phyloP scores from a whole-genome alignment of 2,113 vertebrate genomes.

The Amphilophus citrinellus region DNA sequence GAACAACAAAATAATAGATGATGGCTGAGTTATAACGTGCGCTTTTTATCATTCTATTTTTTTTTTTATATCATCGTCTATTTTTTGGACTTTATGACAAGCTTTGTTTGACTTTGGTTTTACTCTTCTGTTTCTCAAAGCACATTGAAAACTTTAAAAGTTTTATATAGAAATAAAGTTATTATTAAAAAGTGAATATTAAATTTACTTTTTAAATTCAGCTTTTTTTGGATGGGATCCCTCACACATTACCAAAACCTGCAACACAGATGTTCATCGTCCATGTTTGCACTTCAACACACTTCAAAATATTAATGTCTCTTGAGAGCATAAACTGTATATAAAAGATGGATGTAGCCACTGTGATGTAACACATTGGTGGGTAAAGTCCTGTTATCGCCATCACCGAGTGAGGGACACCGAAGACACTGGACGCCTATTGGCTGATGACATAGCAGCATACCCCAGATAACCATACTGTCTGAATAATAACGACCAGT shows the following conservation, averaged over 20 bases:
- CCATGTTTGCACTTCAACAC: neutral
- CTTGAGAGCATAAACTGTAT: neutral
- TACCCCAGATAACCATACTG: neutral
- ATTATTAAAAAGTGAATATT: neutral
- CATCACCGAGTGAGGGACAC: neutral
- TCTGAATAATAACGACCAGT: neutral
- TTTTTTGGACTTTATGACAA: neutral
- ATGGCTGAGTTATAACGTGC: neutral
- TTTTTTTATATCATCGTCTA: too few relatives aligned
- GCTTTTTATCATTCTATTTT: fast-evolving
- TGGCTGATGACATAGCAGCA: neutral
- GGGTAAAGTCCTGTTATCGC: neutral
- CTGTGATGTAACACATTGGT: neutral
- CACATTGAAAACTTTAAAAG: neutral
- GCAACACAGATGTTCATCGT: too few relatives aligned
- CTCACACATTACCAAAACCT: too few relatives aligned
- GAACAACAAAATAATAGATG: neutral
- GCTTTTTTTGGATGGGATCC: neutral
- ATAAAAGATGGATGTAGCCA: neutral
- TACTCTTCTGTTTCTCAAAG: neutral
- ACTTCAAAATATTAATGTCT: neutral
- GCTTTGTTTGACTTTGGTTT: neutral
- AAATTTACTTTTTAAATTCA: neutral
- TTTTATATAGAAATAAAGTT: neutral
- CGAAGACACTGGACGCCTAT: neutral